Conservation (phyloP, 2,797 vertebrate species). For the Moxostoma hubbsi region DNA sequence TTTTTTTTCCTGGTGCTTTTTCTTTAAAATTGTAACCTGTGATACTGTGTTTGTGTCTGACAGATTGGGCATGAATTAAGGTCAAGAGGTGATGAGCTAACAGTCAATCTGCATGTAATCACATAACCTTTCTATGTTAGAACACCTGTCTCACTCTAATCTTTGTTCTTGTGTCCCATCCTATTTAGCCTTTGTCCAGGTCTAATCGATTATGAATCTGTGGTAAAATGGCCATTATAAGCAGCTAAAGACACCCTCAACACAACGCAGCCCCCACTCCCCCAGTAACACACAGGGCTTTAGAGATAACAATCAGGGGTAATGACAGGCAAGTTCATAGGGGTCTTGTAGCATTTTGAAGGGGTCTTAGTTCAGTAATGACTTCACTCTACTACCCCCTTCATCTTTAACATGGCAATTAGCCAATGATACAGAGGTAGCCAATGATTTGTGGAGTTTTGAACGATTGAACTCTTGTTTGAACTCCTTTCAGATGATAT, state of each 20-base stretch:
- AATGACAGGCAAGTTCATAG: constrained; percentile 61
- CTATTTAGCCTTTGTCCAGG: constrained; percentile 46
- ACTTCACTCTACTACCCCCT: constrained; percentile 67
- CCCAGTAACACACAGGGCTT: constrained; percentile 55
- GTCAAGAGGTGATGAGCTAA: constrained; percentile 43
- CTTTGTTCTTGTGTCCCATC: constrained; percentile 45
- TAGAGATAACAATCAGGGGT: constrained; percentile 73
- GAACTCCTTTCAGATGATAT: constrained; percentile 66
- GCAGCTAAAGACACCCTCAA: constrained; percentile 48
- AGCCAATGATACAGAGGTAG: constrained; percentile 76
- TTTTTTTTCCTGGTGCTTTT: constrained; percentile 17
- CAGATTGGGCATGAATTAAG: constrained; percentile 15
- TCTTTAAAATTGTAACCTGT: constrained; percentile 9
- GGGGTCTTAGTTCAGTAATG: constrained; percentile 62
- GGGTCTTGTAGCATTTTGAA: constrained; percentile 35
- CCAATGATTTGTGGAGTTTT: constrained; percentile 70
- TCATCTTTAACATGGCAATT: constrained; percentile 74
- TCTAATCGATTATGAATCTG: constrained; percentile 57
- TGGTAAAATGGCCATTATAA: constrained; percentile 55
- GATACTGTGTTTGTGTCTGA: background rate
- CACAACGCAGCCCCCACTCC: constrained; percentile 27
- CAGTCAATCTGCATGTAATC: constrained; percentile 33
- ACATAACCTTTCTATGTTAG: constrained; percentile 46
- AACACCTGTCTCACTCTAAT: constrained; percentile 46
- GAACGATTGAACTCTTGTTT: constrained; percentile 71